Evolutionary conservation across 2,888 invertebrate species (phyloP).

Genomic region (Macaria notata): DNA sequence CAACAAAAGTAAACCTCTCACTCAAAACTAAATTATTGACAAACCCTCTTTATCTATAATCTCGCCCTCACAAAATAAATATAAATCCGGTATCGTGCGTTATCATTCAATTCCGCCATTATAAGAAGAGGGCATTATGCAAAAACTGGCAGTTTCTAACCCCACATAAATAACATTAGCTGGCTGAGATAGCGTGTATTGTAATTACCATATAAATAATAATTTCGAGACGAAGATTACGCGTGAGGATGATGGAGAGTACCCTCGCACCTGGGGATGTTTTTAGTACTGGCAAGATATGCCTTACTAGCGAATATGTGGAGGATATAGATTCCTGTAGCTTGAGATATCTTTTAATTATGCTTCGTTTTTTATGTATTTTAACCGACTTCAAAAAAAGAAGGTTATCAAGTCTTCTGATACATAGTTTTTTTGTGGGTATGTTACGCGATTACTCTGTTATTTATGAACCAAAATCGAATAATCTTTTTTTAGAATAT

Average conservation of each 20-base stretch:
- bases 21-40: no score
- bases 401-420: no score
- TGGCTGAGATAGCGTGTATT: constrained; percentile 66
- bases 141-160: constrained; percentile 75
- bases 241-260: constrained; percentile 66
- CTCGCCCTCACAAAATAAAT: constrained; percentile 7
- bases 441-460: no score
- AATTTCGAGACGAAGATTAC: constrained; percentile 77
- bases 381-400: no score
- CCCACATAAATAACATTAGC: constrained; percentile 78
- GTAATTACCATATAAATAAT: constrained; percentile 83
- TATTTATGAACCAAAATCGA: no score
- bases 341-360: no score
- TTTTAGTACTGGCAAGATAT: background rate
- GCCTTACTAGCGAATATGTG: no score
- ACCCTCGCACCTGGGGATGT: constrained; percentile 25
- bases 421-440: no score
- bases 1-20: no score
- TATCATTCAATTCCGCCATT: constrained; percentile 73
- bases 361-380: no score
- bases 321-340: no score
- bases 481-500: no score
- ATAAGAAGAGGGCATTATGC: constrained; percentile 64
- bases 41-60: background rate
- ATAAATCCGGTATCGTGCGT: constrained; percentile 32